Percentiles rank a stretch among this genome's conserved stretches.
These are phyloP conservation scores for Myanophis thanlyinensis DNA, from an alignment of 2,113 vertebrate species.

Conservation along the genomic window DNA sequence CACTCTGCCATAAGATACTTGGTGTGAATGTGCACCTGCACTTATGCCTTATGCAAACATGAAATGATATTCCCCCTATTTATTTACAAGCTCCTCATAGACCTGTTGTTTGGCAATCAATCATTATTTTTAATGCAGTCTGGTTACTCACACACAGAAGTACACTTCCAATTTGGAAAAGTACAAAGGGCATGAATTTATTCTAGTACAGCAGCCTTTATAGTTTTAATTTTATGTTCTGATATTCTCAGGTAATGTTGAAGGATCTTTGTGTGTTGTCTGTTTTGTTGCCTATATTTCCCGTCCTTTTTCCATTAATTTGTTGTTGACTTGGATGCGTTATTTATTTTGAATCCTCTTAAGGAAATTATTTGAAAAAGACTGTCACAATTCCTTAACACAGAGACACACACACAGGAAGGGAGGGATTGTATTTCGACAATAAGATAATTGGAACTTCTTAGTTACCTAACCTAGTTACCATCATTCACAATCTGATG, in stretches of 20 bases:
- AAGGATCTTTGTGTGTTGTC: neutral
- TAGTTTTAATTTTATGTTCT: neutral
- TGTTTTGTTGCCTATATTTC: neutral
- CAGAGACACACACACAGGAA: neutral
- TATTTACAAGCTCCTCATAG: no score
- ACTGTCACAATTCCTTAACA: neutral
- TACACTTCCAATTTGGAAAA: neutral
- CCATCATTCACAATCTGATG: neutral
- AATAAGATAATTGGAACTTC: neutral
- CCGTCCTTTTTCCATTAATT: neutral
- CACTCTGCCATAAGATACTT: neutral
- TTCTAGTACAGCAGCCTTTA: neutral
- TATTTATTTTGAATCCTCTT: neutral
- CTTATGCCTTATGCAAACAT: neutral
- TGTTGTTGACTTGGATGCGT: neutral
- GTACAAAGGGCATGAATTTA: neutral
- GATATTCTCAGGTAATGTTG: neutral
- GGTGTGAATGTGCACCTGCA: neutral
- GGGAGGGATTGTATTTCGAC: neutral
- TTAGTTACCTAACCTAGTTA: neutral
- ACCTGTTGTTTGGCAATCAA: neutral
- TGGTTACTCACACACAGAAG: neutral
- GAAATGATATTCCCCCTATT: neutral
- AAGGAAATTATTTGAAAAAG: neutral
- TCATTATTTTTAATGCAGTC: neutral